phyloP scores from a whole-genome alignment of 2,888 invertebrate genomes.

The Eurytoma californica region DNA sequence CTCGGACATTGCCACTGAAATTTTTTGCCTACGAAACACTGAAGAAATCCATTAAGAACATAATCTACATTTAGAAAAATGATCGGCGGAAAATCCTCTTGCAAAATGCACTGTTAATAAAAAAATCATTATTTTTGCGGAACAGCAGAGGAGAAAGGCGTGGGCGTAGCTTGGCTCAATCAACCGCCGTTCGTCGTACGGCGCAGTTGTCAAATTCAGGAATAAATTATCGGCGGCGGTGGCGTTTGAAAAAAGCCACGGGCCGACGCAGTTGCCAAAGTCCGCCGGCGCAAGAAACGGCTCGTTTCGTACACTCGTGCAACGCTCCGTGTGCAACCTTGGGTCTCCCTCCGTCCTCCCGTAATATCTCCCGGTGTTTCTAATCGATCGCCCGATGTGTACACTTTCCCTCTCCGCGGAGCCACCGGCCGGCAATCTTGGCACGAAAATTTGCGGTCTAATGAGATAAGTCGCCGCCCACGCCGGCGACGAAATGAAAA shows the following conservation, averaged over 20 bases:
- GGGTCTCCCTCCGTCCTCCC: not conserved
- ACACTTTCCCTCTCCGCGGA: constrained; percentile 17
- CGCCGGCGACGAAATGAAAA: too few species aligned
- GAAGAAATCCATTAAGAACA: too few species aligned
- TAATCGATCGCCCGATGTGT: constrained; percentile 16
- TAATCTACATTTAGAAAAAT: too few species aligned
- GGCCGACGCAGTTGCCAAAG: constrained; percentile 33
- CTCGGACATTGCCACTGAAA: too few species aligned
- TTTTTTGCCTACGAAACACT: too few species aligned
- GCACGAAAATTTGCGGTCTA: constrained; percentile 31
- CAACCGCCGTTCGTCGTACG: too few species aligned
- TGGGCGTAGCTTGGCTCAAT: too few species aligned
- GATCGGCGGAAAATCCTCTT: too few species aligned
- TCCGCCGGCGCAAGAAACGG: constrained; percentile 9
- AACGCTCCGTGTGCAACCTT: constrained; percentile 21
- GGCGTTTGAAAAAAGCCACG: constrained; percentile 17
- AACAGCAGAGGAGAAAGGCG: too few species aligned
- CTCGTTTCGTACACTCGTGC: constrained; percentile 26
- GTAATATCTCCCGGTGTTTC: constrained; percentile 36
- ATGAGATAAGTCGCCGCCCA: not conserved
- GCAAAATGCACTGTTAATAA: too few species aligned
- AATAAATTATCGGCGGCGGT: constrained; percentile 30
- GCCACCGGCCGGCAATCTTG: constrained; percentile 13
- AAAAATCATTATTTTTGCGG: too few species aligned
- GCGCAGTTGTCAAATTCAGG: not conserved